Base-by-base conservation (phyloP, 2,888 invertebrate species). In the Opisthograptis luteolata region DNA sequence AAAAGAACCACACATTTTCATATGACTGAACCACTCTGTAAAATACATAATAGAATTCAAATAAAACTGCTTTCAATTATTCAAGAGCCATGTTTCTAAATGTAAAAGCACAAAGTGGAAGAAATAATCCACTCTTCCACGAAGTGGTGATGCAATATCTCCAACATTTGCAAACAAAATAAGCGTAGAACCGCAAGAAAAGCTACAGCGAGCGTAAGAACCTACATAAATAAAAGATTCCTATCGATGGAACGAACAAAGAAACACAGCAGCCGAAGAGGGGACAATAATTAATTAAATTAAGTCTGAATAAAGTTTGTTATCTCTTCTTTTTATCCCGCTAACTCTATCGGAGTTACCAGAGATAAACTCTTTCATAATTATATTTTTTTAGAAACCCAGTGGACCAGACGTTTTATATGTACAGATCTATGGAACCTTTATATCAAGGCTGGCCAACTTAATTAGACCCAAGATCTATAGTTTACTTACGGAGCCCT, bases 201-300 rank as follows among this genome's bases (percentile, higher is more conserved):
- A 49, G 41, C 58, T 52, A 56, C 41, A 5, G 39, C 36, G 28
- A 50, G 50, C 47, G 55, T 51, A 53, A 59, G 62, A 59, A 64
- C 60, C 48, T 61, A 66, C 64, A 69, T 73, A 66, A 71, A 71
- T 73, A 75, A 73, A 75, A 70, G 64, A 74, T 74, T 64, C 60
- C 61, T 67, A 67, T 75, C 71, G 65, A 72, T 70, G 68, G 63
- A 68, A 62, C 62, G 67, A 65, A 70, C 68, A 70, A 71, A 68
- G 66, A 58, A 57, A 60, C 42, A 53, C 49, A 53, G 53, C 45
- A 58, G 55, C 54, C 53, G 51, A 57, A 63, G 58, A 62, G 67
- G 66, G 66, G 72, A 70, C 71, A 71, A 66, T 70, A 76, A 81
- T 77, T 80, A 80, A 79, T 79, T 80, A 73, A 79, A 81, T 81